Conservation (phyloP, 1,140 invertebrate species). For the Apis cerana region DNA sequence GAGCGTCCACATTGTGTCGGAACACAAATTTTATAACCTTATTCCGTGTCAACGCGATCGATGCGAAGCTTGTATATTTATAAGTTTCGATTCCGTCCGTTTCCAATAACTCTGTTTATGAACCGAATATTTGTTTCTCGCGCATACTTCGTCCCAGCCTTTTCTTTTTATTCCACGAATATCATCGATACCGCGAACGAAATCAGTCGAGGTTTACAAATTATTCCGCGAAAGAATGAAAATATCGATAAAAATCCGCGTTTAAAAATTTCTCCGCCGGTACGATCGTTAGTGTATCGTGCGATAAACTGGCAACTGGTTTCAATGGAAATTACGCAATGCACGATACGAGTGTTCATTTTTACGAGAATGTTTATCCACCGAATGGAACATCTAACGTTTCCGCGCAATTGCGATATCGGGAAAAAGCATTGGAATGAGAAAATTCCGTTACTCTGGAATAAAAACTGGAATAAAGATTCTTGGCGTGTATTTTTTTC, state of each 20-base stretch:
- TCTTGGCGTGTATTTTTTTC: too few relatives aligned
- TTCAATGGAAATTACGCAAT: conserved; percentile 49
- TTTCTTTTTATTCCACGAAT: too few relatives aligned
- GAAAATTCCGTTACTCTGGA: too few relatives aligned
- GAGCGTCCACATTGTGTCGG: not conserved
- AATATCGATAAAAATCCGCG: not conserved
- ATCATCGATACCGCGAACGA: not conserved
- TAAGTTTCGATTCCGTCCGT: too few relatives aligned
- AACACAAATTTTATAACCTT: not conserved
- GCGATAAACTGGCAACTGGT: conserved; percentile 11
- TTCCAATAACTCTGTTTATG: too few relatives aligned
- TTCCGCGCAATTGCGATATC: not conserved
- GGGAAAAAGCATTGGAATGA: not conserved
- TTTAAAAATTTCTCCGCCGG: not conserved
- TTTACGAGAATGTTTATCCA: conserved; percentile 33
- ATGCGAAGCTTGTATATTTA: too few relatives aligned
- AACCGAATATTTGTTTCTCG: too few relatives aligned
- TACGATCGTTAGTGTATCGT: not conserved
- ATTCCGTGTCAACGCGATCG: too few relatives aligned
- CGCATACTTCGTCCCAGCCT: too few relatives aligned
- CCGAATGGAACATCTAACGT: conserved; percentile 46
- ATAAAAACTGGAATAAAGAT: too few relatives aligned
- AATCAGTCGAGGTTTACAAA: not conserved
- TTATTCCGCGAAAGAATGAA: not conserved
- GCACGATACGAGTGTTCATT: conserved; percentile 14